Conservation (phyloP, 2,113 vertebrate genomes). For the Panthera leo region DNA sequence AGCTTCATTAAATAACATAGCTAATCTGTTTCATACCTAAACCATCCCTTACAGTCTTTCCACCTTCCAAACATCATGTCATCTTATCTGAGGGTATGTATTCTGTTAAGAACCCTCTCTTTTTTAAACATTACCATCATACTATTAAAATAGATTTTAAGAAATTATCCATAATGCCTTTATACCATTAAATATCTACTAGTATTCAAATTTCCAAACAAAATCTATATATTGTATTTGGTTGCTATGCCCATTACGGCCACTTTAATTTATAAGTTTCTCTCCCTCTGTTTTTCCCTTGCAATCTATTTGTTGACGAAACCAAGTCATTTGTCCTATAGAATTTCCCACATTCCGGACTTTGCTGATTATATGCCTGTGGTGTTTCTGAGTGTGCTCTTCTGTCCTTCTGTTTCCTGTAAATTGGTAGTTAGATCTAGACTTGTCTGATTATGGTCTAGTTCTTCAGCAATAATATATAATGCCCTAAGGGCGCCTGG, state of each 20-base stretch:
- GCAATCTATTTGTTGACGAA: constrained; percentile 1
- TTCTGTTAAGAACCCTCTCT: background rate
- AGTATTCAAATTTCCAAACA: constrained; percentile 21
- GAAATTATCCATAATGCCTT: background rate
- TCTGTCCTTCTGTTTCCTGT: background rate
- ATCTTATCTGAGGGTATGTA: background rate
- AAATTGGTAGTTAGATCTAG: constrained; percentile 18
- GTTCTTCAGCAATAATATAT: background rate
- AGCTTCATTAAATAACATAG: background rate
- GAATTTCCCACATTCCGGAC: background rate
- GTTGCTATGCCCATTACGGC: background rate
- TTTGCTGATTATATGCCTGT: background rate
- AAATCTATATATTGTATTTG: background rate
- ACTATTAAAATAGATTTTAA: background rate
- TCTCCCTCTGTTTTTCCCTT: background rate
- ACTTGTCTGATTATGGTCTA: background rate
- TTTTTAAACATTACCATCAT: background rate
- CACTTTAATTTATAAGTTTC: background rate
- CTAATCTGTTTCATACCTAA: background rate
- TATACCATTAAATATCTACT: background rate
- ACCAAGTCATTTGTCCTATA: background rate
- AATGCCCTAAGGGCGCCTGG: background rate
- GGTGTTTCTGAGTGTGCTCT: background rate
- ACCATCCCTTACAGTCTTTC: background rate
- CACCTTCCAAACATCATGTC: background rate